Evolutionary conservation across 2,113 vertebrate species (phyloP), one percentile per base, ranked within the genome.

Genomic region (Chelonoidis abingdonii): DNA sequence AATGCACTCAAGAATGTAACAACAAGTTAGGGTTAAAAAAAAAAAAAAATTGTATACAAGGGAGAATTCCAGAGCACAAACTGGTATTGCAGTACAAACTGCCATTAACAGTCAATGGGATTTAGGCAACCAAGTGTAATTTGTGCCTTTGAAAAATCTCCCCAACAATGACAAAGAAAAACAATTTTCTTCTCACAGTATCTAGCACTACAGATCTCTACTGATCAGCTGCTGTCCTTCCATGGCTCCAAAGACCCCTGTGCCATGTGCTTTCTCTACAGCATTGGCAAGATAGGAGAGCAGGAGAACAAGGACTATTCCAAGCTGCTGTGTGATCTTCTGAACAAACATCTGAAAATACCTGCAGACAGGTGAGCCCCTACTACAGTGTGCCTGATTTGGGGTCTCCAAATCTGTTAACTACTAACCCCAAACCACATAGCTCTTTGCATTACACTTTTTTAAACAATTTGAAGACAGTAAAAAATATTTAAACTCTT

Each of bases 181-280:
- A 83, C 44, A 75, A 91, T 84, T 56, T 76, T 12, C 24, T 91
- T 90, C 87, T 65, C 83, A 31, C 95, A 99, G 99, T 99, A 99
- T 56, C 98, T 99, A 56, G 98, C 99, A 4, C 97, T 99, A 96
- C 98, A 98, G 72, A 93, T 99, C 82, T 96, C 97, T 56, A 94
- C 99, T 3, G 98, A 99, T 83, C 98, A 99, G 97, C 96, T 98
- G 96, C 99, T 99, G 98, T 98, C 98, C 92, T 99, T 99, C 38
- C 98, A 98, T 25, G 98, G 98, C 24, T 99, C 98, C 22, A 95
- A 82, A 72, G 98, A 99, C 31, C 99, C 98, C 8, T 99, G 98
- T 17, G 98, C 99, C 3, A 95, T 99, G 65, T 99, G 98, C 95
- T 99, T 98, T 92, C 98, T 99, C 62, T 97, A 98, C 92, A 99